Base-by-base conservation (phyloP, 2,113 vertebrate species). In the Pyrgilauda ruficollis region DNA sequence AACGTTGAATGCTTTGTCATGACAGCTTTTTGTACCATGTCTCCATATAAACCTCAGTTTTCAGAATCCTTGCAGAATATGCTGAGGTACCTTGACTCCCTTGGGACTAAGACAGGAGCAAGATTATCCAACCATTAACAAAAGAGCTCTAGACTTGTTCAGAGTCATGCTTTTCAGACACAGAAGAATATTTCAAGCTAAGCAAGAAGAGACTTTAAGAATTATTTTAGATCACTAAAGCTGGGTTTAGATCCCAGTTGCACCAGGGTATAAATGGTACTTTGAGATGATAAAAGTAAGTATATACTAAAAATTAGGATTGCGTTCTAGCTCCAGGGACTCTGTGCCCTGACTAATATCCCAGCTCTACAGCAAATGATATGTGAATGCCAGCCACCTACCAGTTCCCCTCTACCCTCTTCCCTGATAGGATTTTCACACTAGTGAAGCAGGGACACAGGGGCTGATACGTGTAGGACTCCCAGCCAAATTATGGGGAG, bases 371-470 rank as follows among this genome's bases (percentile, higher is more conserved):
- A 39, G 24, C 8, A 76, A 69, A 67, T 14, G 3, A 11, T 27
- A 17, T 7, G 4, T 31, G 21, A 90, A 41, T 70, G 6, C 3
- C 3, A 6, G 16, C 5, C 8, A 44, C 20, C 18, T 33, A 26
- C 21, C 22, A 43, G 72, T 72, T 61, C 5, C 3, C 4, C 14
- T 61, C 15, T 20, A 41, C 16, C 20, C 7, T 76, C n/a, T 39
- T 63, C 70, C 19, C 24, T 20, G 20, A 12, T 7, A 26, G 22
- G 3, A 10, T 61, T 92, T 92, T 75, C 52, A 33, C 35, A 39
- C 5, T 8, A 39, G 47, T 1, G 3, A 67, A 53, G 4, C 19
- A 41, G 2, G 2, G 44, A 33, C 9, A 67, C 9, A 6, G 5
- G 3, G 24, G 3, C 7, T 56, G 44, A 37, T 17, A 6, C 37